A percentile compares a stretch with the other conserved stretches of the same genome.
phyloP scores from a whole-genome alignment of 2,888 invertebrate species.

The Salpingus planirostris region DNA sequence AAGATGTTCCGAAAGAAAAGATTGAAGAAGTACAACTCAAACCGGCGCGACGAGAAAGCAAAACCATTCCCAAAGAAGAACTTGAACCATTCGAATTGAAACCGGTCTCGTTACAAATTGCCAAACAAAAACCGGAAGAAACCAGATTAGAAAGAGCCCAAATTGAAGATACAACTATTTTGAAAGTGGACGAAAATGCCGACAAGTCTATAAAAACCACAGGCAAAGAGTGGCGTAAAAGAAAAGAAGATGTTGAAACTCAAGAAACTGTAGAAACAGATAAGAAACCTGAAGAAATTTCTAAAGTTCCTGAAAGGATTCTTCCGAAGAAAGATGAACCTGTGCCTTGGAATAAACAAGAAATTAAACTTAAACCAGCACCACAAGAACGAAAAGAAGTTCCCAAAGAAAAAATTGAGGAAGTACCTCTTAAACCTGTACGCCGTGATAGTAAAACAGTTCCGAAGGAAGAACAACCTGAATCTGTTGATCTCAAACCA shows the following conservation, averaged over 20 bases:
- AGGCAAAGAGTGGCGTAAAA: constrained; percentile 16
- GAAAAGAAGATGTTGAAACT: constrained; percentile 28
- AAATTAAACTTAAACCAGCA: constrained; percentile 13
- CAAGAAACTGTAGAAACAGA: constrained; percentile 20
- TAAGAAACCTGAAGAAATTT: constrained; percentile 19
- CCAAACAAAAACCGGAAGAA: constrained; percentile 4
- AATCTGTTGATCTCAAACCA: constrained; percentile 12
- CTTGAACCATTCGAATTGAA: constrained; percentile 23
- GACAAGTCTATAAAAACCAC: constrained; percentile 17
- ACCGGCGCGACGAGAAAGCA: constrained; percentile 18
- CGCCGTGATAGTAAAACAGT: constrained; percentile 7
- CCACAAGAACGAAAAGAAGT: constrained; percentile 33
- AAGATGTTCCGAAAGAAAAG: constrained; percentile 14
- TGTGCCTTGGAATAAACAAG: constrained; percentile 45
- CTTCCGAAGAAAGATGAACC: constrained; percentile 40
- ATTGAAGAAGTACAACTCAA: constrained; percentile 15
- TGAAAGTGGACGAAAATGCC: constrained; percentile 32
- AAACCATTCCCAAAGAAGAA: constrained; percentile 26
- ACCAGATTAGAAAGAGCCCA: constrained; percentile 10
- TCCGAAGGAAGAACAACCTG: constrained; percentile 27
- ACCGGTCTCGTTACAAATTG: constrained; percentile 16
- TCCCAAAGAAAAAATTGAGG: constrained; percentile 34
- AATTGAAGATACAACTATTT: constrained; percentile 31
- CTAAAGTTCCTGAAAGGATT: constrained; percentile 1
- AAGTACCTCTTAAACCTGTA: constrained; percentile 44